phyloP scores from a whole-genome alignment of 2,888 invertebrate species.

The Trissonchulus latispiculum region DNA sequence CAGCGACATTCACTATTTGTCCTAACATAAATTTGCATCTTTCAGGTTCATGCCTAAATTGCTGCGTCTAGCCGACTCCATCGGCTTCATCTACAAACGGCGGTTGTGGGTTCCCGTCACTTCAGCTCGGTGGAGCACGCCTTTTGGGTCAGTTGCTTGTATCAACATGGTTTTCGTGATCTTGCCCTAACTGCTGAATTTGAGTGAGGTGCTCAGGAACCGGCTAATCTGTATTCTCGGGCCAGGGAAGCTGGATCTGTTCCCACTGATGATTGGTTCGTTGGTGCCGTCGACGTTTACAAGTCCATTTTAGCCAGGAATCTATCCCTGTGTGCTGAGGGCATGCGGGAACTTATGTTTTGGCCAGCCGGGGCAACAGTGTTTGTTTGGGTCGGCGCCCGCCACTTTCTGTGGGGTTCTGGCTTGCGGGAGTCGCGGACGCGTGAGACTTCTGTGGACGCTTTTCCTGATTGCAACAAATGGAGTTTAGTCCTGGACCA shows the following conservation, averaged over 20 bases:
- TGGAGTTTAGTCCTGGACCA: no score
- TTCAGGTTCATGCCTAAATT: no score
- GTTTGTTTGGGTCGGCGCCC: not conserved
- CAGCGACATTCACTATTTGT: no score
- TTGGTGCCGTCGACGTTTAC: not conserved
- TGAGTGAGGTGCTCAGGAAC: not conserved
- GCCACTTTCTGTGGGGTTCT: not conserved
- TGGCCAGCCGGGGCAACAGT: not conserved
- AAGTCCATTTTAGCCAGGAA: not conserved
- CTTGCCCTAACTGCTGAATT: not conserved
- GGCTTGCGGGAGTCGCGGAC: not conserved
- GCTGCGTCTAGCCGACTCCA: no score
- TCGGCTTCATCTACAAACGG: no score
- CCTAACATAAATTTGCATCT: no score
- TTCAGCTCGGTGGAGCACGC: not conserved
- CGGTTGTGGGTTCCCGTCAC: no score
- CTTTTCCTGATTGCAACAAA: not conserved
- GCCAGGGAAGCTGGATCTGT: not conserved
- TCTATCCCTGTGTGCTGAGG: not conserved
- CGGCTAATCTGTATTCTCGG: not conserved
- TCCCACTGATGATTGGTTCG: not conserved
- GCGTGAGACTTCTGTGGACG: not conserved
- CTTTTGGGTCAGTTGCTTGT: not conserved
- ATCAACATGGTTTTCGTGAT: not conserved
- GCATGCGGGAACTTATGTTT: not conserved